Conservation (phyloP, 2,113 vertebrate species). For the Leptocoma aspasia region DNA sequence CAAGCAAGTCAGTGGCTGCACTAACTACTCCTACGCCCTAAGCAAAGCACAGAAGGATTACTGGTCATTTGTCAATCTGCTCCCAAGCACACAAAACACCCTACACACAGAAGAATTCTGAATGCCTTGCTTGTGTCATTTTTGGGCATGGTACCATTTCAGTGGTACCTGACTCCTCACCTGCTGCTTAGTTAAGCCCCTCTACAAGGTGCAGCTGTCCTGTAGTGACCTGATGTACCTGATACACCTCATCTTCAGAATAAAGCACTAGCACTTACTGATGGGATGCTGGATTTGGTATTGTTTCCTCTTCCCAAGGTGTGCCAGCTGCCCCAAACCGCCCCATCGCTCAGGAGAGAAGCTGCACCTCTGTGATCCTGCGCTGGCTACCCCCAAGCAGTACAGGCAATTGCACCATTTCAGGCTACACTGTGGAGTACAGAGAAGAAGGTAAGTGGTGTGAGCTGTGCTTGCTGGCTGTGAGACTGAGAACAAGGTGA, state of each 20-base stretch:
- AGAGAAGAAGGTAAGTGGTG: constrained; percentile 86
- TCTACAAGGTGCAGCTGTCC: background rate
- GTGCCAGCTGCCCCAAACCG: constrained; percentile 91
- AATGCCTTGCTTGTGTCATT: background rate
- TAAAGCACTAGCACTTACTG: background rate
- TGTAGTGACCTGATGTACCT: background rate
- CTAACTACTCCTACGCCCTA: background rate
- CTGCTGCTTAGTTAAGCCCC: background rate
- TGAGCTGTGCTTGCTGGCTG: background rate
- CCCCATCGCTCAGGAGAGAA: constrained; percentile 93
- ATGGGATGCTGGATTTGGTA: background rate
- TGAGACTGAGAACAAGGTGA: background rate
- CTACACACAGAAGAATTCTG: background rate
- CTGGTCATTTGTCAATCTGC: background rate
- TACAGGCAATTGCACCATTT: constrained; percentile 90
- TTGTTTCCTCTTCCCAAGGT: constrained; percentile 66
- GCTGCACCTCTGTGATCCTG: constrained; percentile 88
- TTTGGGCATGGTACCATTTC: background rate
- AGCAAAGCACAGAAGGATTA: background rate
- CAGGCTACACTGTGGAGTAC: constrained; percentile 94
- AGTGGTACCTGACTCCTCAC: background rate
- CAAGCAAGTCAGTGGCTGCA: background rate
- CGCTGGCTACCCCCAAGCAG: constrained; percentile 92
- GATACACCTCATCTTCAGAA: background rate
- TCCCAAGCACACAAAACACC: background rate